phyloP scores from a whole-genome alignment of 2,888 invertebrate species.

The Epistrophe eligans region DNA sequence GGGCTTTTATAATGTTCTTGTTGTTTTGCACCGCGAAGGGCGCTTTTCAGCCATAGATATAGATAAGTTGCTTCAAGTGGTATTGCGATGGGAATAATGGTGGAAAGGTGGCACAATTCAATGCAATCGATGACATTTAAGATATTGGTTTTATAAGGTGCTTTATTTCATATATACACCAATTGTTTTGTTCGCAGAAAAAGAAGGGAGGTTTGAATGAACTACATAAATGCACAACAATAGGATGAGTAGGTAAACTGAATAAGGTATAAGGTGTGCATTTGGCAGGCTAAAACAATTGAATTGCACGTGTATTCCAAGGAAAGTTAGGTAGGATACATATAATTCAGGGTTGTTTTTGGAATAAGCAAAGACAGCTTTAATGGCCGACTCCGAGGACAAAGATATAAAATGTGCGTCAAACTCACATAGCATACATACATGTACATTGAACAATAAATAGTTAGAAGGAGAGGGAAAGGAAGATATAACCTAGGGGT shows the following conservation, averaged over 20 bases:
- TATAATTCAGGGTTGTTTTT: conserved; percentile 62
- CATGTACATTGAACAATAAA: too few species aligned
- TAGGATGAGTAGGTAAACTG: conserved; percentile 9
- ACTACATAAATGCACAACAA: conserved; percentile 60
- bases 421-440: background rate
- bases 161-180: conserved; percentile 33
- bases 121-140: conserved; percentile 67
- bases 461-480: background rate
- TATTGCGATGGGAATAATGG: conserved; percentile 28
- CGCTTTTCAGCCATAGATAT: conserved; percentile 23
- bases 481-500: conserved; percentile 67
- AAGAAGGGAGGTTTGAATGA: conserved; percentile 7
- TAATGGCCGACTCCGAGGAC: conserved; percentile 25
- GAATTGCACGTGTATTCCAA: conserved; percentile 30
- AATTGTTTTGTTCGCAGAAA: conserved; percentile 24
- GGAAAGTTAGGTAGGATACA: conserved; percentile 30
- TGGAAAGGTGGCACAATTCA: conserved; percentile 28
- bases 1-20: conserved; percentile 47
- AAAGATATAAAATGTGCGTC: conserved; percentile 57
- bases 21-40: conserved; percentile 30
- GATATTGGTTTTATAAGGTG: conserved; percentile 58
- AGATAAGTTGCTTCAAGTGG: conserved; percentile 41
- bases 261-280: conserved; percentile 1
- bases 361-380: conserved; percentile 31
- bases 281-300: conserved; percentile 32